Evolutionary conservation across 2,113 vertebrate species (phyloP).

Genomic region (Solea senegalensis): DNA sequence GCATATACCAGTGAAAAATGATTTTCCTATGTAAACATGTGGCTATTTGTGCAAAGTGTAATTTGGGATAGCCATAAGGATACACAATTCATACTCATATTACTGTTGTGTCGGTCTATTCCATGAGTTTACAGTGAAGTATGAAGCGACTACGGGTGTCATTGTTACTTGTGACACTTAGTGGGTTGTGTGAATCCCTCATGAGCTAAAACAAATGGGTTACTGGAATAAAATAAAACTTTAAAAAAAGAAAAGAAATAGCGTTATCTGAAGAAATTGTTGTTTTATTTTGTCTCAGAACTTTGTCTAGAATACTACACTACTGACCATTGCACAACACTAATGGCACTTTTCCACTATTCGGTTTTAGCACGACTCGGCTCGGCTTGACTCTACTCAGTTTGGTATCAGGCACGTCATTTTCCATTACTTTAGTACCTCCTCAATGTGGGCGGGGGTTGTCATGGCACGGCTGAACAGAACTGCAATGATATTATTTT

Average conservation of each 20-base stretch:
- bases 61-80: constrained; percentile 23
- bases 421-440: no score
- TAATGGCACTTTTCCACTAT: no score
- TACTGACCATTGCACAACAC: no score
- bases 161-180: constrained; percentile 21
- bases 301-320: background rate
- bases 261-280: constrained; percentile 2
- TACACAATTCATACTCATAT: constrained; percentile 35
- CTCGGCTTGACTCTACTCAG: no score
- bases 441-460: no score
- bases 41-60: constrained; percentile 33
- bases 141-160: constrained; percentile 34
- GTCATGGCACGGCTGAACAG: background rate
- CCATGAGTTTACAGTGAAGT: constrained; percentile 50
- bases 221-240: constrained; percentile 59
- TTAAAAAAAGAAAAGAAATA: constrained; percentile 39
- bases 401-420: no score
- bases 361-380: no score
- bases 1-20: constrained; percentile 25
- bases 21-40: constrained; percentile 37
- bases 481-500: background rate
- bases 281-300: background rate
- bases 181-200: constrained; percentile 52
- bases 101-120: constrained; percentile 51
- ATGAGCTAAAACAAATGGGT: constrained; percentile 51